Evolutionary conservation across 2,113 vertebrate genomes (phyloP), one percentile per base, ranked within the genome.

Genomic region (Trematomus loennbergii): DNA sequence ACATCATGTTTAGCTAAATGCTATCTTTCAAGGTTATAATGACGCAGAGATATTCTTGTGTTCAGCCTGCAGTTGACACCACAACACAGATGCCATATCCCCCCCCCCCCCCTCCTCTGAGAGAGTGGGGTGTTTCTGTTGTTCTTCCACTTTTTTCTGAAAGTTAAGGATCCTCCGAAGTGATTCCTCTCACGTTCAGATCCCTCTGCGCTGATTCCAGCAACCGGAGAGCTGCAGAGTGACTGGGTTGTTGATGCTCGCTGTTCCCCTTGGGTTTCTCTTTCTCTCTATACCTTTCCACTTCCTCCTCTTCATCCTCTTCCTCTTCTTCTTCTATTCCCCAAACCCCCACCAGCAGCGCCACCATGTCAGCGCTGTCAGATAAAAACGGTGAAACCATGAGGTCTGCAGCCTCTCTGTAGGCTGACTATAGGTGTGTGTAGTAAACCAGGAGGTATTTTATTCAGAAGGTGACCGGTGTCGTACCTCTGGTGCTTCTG

Each of bases 231-330:
- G 87, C 87, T 87, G 65, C 77, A 63, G 87, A 94, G 91, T 92
- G 94, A 93, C 93, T 94, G 87, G 93, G 78, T 92, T 94, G 94
- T 94, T 94, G 93, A 94, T 93, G 91, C 89, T 89, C 85, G 91
- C 81, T 83, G 87, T 90, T 90, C 79, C 86, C 88, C 86, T 84
- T 91, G 87, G 88, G 80, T 87, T 86, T 88, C 87, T 81, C 85
- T 84, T 84, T 86, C 89, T 63, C 78, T 83, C 83, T 87, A 77
- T 83, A 85, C 90, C 74, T 80, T 66, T 78, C 77, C 80, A 72
- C 75, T 29, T 57, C 65, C 43, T 57, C 65, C 43, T 48, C 50
- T 65, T 53, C 22, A 40, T n/a, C 25, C 25, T 25, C 25, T 2
- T 25, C 25, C 75, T 36, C 65, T 48, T 48, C 50, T 68, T 52